Conservation (phyloP, 2,888 invertebrate species). For the Macaria liturata region DNA sequence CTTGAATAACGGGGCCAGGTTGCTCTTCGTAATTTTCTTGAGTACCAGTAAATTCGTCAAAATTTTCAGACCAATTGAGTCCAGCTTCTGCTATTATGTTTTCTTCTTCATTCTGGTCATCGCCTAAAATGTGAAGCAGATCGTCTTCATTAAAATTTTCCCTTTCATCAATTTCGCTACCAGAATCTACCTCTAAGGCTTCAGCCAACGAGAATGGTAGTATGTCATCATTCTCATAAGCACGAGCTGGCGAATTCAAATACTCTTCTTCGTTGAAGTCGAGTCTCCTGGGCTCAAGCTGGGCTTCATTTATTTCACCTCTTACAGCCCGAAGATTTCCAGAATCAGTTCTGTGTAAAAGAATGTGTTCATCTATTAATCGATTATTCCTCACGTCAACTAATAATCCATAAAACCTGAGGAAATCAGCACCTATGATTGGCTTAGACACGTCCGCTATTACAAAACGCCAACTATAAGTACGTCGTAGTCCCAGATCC, state of each 20-base stretch:
- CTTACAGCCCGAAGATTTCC: constrained; percentile 17
- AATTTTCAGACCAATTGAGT: constrained; percentile 19
- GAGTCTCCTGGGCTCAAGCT: constrained; percentile 15
- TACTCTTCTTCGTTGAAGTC: constrained; percentile 23
- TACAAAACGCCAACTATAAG: no score
- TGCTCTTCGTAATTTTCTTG: constrained; percentile 24
- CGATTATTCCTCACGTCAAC: no score
- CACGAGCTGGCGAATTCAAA: constrained; percentile 15
- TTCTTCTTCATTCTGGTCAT: constrained; percentile 18
- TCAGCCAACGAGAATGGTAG: constrained; percentile 23
- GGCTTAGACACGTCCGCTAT: no score
- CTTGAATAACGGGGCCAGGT: constrained; percentile 21
- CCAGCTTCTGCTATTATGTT: constrained; percentile 13
- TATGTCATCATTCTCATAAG: constrained; percentile 18
- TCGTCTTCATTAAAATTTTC: constrained; percentile 22
- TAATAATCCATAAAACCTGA: no score
- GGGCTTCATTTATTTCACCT: constrained; percentile 19
- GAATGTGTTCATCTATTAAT: no score
- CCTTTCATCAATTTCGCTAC: constrained; percentile 22
- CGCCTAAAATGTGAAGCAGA: constrained; percentile 23
- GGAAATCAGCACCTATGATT: no score
- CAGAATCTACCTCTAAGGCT: constrained; percentile 9
- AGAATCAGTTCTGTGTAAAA: constrained; percentile 17
- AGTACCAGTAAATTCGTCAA: constrained; percentile 20
- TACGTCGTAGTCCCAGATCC: no score